These are phyloP conservation scores for Lytechinus variegatus DNA, from an alignment of 35 echinoderm and acorn worm species.

Conservation along the genomic window DNA sequence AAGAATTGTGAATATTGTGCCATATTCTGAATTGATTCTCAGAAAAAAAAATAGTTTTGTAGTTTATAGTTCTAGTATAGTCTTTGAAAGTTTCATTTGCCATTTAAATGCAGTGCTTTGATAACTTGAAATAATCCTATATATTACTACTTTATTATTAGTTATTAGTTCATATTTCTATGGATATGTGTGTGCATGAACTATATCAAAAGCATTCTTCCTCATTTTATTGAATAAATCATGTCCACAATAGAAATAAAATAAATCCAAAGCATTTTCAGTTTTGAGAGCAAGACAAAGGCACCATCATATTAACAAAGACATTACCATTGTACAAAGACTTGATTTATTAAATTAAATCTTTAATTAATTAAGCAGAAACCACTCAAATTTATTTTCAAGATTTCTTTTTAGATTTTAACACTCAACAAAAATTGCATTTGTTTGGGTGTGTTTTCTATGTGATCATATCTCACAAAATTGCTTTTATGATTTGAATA, in stretches of 20 bases:
- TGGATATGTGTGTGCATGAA: neutral
- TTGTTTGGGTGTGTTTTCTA: too few species aligned
- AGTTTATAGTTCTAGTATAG: neutral
- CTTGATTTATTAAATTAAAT: neutral
- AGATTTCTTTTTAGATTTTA: too few species aligned
- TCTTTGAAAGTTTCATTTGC: neutral
- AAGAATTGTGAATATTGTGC: conserved; percentile 3
- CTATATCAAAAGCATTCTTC: neutral
- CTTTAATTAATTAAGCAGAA: neutral
- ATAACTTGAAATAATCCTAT: neutral
- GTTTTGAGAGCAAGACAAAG: neutral
- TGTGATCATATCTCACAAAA: too few species aligned
- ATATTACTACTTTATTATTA: neutral
- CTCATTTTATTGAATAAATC: neutral
- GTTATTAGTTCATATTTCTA: neutral
- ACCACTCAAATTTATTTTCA: too few species aligned
- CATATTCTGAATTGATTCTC: conserved; percentile 20
- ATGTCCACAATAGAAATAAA: neutral
- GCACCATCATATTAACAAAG: neutral
- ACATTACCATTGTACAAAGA: neutral
- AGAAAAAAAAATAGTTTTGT: neutral
- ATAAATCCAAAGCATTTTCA: neutral
- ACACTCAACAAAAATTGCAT: too few species aligned
- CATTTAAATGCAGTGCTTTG: neutral
- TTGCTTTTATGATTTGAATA: too few species aligned